A percentile compares a stretch with the other conserved stretches of the same genome.
These are phyloP conservation scores for Semaprochilodus insignis DNA, from an alignment of 2,797 vertebrate species.

Conservation along the genomic window DNA sequence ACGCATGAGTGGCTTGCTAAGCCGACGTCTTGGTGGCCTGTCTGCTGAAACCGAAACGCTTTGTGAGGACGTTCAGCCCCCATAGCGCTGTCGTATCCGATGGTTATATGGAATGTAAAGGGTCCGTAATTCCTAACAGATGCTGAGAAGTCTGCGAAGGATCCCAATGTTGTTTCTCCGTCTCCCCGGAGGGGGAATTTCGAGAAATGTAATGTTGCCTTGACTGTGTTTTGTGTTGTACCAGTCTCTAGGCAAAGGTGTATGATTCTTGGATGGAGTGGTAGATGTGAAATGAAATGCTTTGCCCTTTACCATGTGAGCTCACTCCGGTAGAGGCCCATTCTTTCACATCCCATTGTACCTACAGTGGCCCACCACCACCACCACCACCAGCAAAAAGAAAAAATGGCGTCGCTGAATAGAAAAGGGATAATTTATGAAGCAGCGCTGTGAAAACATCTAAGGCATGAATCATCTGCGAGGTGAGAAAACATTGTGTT, in stretches of 20 bases:
- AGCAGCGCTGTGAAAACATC: slow-evolving; percentile 1
- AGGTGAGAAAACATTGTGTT: slow-evolving; percentile 39
- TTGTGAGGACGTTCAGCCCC: slow-evolving; percentile 20
- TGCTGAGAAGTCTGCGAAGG: slow-evolving; percentile 58
- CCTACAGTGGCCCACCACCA: not conserved
- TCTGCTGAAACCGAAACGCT: slow-evolving; percentile 24
- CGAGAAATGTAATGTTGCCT: slow-evolving; percentile 42
- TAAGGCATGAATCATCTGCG: not conserved
- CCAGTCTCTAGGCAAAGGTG: slow-evolving; percentile 64
- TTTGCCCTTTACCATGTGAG: slow-evolving; percentile 47
- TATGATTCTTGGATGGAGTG: slow-evolving; percentile 71
- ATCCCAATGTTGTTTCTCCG: slow-evolving; percentile 58
- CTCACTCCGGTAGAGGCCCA: slow-evolving; percentile 19
- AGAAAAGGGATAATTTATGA: slow-evolving; percentile 10
- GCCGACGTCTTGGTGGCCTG: slow-evolving; percentile 16
- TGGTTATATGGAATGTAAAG: slow-evolving; percentile 61
- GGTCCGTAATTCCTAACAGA: slow-evolving; percentile 66
- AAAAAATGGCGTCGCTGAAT: not conserved
- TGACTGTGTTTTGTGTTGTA: slow-evolving; percentile 58
- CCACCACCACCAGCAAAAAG: not conserved
- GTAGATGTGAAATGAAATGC: slow-evolving; percentile 43
- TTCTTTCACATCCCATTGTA: slow-evolving; percentile 37
- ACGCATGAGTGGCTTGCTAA: not conserved
- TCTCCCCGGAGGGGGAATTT: slow-evolving; percentile 59
- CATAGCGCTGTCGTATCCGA: slow-evolving; percentile 35